Evolutionary conservation across 2,888 invertebrate species (phyloP), one percentile per base, ranked within the genome.

Genomic region (Hypena proboscidalis): DNA sequence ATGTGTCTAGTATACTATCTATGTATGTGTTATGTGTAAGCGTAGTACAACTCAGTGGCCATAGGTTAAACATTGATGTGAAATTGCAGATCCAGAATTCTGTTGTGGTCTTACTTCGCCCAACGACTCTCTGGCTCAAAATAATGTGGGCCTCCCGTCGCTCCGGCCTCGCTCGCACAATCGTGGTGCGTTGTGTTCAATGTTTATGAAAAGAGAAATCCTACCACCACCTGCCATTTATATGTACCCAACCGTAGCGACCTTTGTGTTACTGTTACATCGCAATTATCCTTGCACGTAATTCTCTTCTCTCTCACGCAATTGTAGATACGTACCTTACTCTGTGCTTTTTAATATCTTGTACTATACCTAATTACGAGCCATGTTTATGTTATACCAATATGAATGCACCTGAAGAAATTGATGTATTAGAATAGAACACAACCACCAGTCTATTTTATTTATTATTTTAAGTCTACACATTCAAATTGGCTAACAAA

Each of bases 61-160:
- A 11, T 44, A 37, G 52, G 49, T 68, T 53, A 55, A 59, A 64
- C 51, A 63, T 70, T 87, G 77, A 61, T 80, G 62, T 82, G 61
- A 91, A 92, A 93, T 94, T 95, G 87, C 95, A 96, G 96, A 96
- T 96, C 95, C 95, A 88, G 95, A 95, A 93, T 95, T 96, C 93
- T 96, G 96, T 94, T 96, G 96, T 93, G 96, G 95, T 88, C 93
- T 96, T 90, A 94, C 93, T 78, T 94, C 95, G 79, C 96, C 95
- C 78, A 94, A 94, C 91, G 93, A 92, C 92, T 95, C 95, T 87
- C 92, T 93, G 88, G 93, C 93, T 80, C 90, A 92, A 85, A 92
- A 93, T 90, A 90, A 77, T 74, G 86, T 90, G 74, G 91, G 91
- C 59, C 80, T 88, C 51, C 81, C 90, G 36, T 89, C 90, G 56